phyloP scores from a whole-genome alignment of 2,797 vertebrate genomes.

The Cossypha caffra region DNA sequence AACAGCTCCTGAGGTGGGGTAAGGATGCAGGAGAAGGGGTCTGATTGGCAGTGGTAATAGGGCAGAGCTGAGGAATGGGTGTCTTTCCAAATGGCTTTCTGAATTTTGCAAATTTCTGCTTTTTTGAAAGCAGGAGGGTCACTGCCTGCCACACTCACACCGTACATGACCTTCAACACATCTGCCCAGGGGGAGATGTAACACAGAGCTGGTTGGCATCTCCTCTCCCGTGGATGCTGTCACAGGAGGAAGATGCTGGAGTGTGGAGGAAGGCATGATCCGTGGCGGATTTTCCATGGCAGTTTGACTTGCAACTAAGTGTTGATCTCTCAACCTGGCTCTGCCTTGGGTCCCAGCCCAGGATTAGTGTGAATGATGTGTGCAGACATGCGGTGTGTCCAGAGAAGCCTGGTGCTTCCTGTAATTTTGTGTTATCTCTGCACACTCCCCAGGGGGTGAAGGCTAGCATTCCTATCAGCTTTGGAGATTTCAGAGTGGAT shows the following conservation, averaged over 20 bases:
- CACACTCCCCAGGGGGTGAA: fast-evolving
- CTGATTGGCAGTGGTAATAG: not conserved
- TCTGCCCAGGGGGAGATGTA: not conserved
- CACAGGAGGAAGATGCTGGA: not conserved
- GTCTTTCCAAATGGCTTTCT: not conserved
- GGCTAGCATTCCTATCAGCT: fast-evolving
- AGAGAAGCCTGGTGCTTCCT: not conserved
- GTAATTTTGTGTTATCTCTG: not conserved
- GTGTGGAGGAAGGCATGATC: not conserved
- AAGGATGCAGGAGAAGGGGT: not conserved
- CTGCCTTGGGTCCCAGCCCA: not conserved
- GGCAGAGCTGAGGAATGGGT: not conserved
- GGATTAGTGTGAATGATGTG: not conserved
- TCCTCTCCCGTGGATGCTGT: not conserved
- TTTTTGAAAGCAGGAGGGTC: not conserved
- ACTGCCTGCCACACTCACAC: fast-evolving
- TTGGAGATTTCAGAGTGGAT: not conserved
- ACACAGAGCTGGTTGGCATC: fast-evolving
- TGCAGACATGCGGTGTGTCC: not conserved
- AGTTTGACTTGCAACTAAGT: not conserved
- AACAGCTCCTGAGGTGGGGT: not conserved
- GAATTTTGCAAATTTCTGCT: not conserved
- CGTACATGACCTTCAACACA: fast-evolving
- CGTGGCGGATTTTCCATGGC: not conserved
- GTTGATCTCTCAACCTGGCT: not conserved